Percentiles rank a stretch among this genome's conserved stretches.
Evolutionary conservation across 2,113 vertebrate genomes (phyloP).

Genomic region (Prionailurus bengalensis): DNA sequence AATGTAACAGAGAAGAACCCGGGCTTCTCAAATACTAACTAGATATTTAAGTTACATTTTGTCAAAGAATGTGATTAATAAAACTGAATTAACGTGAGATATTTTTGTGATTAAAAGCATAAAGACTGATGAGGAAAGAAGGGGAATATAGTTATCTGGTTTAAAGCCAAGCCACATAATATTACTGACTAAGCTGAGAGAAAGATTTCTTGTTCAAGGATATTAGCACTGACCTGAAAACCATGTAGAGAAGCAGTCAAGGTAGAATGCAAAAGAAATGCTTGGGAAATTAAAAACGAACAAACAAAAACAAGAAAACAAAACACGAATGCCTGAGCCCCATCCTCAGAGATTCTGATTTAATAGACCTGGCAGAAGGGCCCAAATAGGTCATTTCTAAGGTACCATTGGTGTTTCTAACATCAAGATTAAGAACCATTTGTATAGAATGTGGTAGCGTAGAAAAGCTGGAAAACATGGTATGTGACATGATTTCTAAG

Average conservation of each 20-base stretch:
- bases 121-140: not conserved
- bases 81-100: not conserved
- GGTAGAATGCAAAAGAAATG: not conserved
- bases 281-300: not conserved
- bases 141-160: not conserved
- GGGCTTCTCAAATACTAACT: conserved; percentile 2
- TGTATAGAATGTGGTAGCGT: not conserved
- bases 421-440: conserved; percentile 8
- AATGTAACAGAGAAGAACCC: not conserved
- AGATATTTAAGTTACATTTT: not conserved
- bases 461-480: not conserved
- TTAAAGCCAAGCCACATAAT: not conserved
- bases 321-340: not conserved
- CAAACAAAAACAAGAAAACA: not conserved
- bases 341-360: conserved; percentile 31
- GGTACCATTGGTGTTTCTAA: not conserved
- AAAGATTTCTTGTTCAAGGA: not conserved
- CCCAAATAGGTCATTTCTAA: not conserved
- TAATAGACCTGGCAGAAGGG: not conserved
- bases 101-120: conserved; percentile 16
- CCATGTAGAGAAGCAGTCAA: not conserved
- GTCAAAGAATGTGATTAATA: conserved; percentile 36
- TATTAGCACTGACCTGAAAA: conserved; percentile 30
- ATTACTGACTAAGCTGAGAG: conserved; percentile 26
- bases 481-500: not conserved